Conservation (phyloP, 2,888 invertebrate species). For the Plemyria rubiginata region DNA sequence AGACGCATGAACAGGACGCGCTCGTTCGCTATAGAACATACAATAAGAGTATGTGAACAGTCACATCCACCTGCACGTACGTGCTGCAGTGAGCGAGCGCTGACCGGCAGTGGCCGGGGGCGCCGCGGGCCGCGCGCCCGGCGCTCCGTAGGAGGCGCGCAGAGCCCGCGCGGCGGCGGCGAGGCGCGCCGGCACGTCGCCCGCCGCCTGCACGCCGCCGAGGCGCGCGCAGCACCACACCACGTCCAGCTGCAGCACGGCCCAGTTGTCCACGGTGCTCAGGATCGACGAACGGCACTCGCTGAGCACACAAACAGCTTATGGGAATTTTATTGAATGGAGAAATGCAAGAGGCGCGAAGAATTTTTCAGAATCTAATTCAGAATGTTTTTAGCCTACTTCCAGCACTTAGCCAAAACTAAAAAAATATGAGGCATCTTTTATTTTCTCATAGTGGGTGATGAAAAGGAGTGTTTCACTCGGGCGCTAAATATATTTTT, state of each 20-base stretch:
- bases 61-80: too few species aligned
- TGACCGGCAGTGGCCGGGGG: constrained; percentile 70
- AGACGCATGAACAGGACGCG: constrained; percentile 90
- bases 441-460: too few species aligned
- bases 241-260: constrained; percentile 92
- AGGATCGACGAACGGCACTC: constrained; percentile 88
- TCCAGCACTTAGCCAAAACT: too few species aligned
- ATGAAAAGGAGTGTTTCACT: too few species aligned
- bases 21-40: constrained; percentile 85
- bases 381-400: too few species aligned
- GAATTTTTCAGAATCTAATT: too few species aligned
- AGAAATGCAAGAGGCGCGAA: too few species aligned
- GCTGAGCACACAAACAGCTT: constrained; percentile 71
- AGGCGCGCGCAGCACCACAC: constrained; percentile 89
- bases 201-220: too few species aligned
- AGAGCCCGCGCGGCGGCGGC: constrained; percentile 87
- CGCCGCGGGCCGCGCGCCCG: constrained; percentile 62
- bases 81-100: constrained; percentile 9
- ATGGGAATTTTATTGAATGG: too few species aligned
- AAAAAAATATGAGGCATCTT: too few species aligned
- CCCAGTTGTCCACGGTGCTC: constrained; percentile 92
- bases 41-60: too few species aligned
- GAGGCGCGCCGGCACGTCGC: constrained; percentile 89
- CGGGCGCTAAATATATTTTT: too few species aligned
- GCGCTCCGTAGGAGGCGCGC: constrained; percentile 83